A percentile compares a stretch with the other conserved stretches of the same genome.
These are phyloP conservation scores for Euleptes europaea DNA, from an alignment of 2,113 vertebrate genomes.

Conservation along the genomic window DNA sequence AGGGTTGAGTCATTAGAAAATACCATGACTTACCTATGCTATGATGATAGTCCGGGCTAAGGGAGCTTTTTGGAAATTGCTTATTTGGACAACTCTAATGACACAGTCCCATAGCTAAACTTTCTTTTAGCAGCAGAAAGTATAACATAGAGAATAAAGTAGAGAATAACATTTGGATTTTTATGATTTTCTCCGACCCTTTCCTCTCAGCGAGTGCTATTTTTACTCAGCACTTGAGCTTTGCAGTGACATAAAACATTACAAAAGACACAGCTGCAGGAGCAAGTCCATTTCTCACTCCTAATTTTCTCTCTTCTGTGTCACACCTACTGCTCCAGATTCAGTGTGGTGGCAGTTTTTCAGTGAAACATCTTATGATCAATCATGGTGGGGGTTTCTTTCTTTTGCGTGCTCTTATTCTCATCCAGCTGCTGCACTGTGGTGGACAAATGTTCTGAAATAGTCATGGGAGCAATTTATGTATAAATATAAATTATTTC, in stretches of 20 bases:
- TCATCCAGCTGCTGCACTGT: slow-evolving; percentile 2
- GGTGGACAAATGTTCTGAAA: not conserved
- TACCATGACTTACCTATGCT: not conserved
- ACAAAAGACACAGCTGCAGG: not conserved
- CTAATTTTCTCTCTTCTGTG: not conserved
- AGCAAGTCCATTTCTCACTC: not conserved
- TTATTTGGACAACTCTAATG: not conserved
- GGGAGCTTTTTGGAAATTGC: not conserved
- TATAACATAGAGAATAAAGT: too few relatives aligned
- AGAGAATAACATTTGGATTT: not conserved
- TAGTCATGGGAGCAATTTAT: slow-evolving; percentile 1
- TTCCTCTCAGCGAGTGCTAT: not conserved
- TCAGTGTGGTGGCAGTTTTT: not conserved
- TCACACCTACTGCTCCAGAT: not conserved
- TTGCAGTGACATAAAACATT: not conserved
- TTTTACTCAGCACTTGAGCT: not conserved
- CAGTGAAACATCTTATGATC: not conserved
- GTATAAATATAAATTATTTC: slow-evolving; percentile 5
- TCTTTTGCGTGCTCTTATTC: not conserved
- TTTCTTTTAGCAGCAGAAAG: not conserved
- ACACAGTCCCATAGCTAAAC: not conserved
- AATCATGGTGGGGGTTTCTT: not conserved
- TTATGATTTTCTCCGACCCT: not conserved
- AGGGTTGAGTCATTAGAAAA: not conserved
- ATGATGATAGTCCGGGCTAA: not conserved